Evolutionary conservation across 2,888 invertebrate species (phyloP).

Genomic region (Lissocephala sabroskyi): DNA sequence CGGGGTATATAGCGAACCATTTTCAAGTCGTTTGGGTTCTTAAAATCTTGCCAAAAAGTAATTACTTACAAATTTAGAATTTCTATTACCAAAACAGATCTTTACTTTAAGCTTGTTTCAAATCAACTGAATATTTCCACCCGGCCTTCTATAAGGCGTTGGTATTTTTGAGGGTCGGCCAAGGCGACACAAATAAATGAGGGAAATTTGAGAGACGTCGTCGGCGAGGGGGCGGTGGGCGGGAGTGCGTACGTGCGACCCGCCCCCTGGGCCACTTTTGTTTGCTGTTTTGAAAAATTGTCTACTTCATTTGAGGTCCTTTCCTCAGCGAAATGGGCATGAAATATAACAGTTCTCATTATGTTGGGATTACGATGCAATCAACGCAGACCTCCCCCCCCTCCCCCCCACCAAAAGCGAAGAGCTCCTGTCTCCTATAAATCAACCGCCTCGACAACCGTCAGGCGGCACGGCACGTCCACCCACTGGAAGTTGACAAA

Average conservation of each 20-base stretch:
- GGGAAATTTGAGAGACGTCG: slow-evolving; percentile 41
- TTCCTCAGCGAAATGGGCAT: slow-evolving; percentile 46
- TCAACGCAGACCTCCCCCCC: slow-evolving; percentile 68
- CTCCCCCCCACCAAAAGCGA: too few species aligned
- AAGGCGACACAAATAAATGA: slow-evolving; percentile 45
- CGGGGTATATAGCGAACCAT: too few species aligned
- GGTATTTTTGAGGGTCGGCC: too few species aligned
- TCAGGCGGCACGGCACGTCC: slow-evolving; percentile 29
- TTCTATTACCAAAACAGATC: slow-evolving; percentile 18
- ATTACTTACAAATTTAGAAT: slow-evolving; percentile 10
- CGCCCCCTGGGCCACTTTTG: slow-evolving; percentile 28
- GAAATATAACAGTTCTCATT: slow-evolving; percentile 68
- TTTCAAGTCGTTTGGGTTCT: too few species aligned
- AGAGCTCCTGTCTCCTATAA: slow-evolving; percentile 68
- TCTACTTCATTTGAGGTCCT: slow-evolving; percentile 59
- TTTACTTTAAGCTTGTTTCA: slow-evolving; percentile 5
- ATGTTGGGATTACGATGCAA: slow-evolving; percentile 69
- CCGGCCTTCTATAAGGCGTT: too few species aligned
- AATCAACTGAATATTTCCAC: background rate
- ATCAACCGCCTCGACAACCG: slow-evolving; percentile 63
- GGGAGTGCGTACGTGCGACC: background rate
- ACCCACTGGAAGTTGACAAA: slow-evolving; percentile 22
- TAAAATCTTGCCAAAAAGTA: too few species aligned
- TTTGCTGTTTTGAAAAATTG: slow-evolving; percentile 56
- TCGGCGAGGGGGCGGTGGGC: slow-evolving; percentile 46